phyloP scores from a whole-genome alignment of 1,140 invertebrate species.

The Sycophaga agraensis region DNA sequence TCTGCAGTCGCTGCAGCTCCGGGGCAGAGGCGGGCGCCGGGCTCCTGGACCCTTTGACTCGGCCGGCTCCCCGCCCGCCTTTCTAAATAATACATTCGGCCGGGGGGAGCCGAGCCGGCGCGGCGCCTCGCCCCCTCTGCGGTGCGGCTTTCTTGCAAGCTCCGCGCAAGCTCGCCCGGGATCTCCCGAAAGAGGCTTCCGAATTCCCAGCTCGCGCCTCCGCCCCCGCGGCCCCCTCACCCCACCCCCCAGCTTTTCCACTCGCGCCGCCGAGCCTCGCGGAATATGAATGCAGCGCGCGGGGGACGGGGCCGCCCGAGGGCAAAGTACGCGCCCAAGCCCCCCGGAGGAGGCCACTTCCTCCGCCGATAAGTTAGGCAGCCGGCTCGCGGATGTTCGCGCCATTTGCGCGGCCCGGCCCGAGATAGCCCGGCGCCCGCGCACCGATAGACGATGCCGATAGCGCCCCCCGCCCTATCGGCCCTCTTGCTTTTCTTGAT shows the following conservation, averaged over 20 bases:
- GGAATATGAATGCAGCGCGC: conserved; percentile 7
- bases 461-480: neutral
- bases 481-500: neutral
- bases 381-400: conserved; percentile 43
- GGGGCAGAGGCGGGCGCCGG: no score
- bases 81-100: conserved; percentile 2
- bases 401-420: conserved; percentile 40
- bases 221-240: no score
- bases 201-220: no score
- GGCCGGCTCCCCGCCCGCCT: neutral
- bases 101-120: no score
- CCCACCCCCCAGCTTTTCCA: no score
- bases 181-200: no score
- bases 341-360: conserved; percentile 38
- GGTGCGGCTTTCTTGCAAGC: no score
- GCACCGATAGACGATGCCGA: conserved; percentile 41
- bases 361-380: conserved; percentile 44
- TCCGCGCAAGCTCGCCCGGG: no score
- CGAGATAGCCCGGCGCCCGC: no score
- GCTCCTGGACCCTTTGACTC: neutral
- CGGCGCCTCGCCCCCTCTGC: no score
- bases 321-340: conserved; percentile 11
- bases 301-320: neutral
- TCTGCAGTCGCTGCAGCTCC: conserved; percentile 8
- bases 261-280: neutral